Percentiles rank a stretch among this genome's conserved stretches.
Conservation (phyloP, 2,797 vertebrate species). For the Sebastes steindachneri region DNA sequence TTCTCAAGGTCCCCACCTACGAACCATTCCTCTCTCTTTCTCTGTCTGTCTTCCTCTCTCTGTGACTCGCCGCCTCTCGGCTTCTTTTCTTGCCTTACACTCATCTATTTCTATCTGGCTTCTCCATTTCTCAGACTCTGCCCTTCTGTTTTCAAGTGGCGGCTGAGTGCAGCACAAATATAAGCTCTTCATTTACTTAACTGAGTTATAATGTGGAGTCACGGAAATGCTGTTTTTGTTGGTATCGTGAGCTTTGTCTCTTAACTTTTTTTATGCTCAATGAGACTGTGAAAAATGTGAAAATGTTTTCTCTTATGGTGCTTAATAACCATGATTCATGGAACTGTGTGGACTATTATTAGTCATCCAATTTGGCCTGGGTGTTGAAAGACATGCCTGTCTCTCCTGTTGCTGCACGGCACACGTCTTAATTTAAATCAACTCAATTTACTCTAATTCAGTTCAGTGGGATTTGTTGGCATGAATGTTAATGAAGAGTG, state of each 20-base stretch:
- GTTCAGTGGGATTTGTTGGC: neutral
- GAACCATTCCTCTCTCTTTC: conserved; percentile 43
- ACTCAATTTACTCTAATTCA: conserved; percentile 21
- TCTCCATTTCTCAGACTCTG: conserved; percentile 49
- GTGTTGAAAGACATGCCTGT: neutral
- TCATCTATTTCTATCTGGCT: conserved; percentile 62
- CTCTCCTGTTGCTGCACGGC: conserved; percentile 1
- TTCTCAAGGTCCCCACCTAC: conserved; percentile 69
- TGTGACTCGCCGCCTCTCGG: conserved; percentile 28
- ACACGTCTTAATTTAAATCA: conserved; percentile 14
- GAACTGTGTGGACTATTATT: conserved; percentile 28
- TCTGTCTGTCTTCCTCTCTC: conserved; percentile 35
- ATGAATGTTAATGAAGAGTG: conserved; percentile 4
- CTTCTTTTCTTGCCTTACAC: conserved; percentile 56
- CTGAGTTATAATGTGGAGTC: conserved; percentile 43
- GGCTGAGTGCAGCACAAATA: conserved; percentile 40
- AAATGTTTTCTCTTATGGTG: conserved; percentile 9
- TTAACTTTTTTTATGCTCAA: conserved; percentile 31
- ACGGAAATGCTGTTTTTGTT: conserved; percentile 30
- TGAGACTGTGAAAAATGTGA: conserved; percentile 43
- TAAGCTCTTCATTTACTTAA: conserved; percentile 42
- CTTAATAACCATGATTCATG: conserved; percentile 51
- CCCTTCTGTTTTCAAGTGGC: conserved; percentile 48
- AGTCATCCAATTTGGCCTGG: conserved; percentile 10
- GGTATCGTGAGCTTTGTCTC: conserved; percentile 4